Percentiles rank a stretch among this genome's conserved stretches.
Evolutionary conservation across 2,888 invertebrate species (phyloP).

Genomic region (Orthosia incerta): DNA sequence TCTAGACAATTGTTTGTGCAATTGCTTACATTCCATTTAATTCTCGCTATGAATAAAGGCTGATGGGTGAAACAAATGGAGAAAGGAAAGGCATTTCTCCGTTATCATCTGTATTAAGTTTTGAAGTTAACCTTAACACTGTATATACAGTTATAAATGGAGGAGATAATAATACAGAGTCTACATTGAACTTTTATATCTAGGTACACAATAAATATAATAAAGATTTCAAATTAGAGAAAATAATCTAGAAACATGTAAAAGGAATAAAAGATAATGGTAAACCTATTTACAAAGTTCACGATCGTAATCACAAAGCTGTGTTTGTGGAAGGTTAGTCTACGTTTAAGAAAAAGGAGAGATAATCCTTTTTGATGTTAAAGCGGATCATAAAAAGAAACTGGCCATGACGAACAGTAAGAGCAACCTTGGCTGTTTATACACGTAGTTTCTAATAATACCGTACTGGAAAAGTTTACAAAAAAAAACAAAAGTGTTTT

Average conservation of each 20-base stretch:
- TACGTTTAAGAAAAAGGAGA: slow-evolving; percentile 23
- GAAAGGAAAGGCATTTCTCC: slow-evolving; percentile 19
- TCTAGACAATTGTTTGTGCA: slow-evolving; percentile 35
- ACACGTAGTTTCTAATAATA: slow-evolving; percentile 24
- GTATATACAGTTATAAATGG: neutral
- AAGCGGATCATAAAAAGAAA: slow-evolving; percentile 53
- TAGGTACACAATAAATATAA: neutral
- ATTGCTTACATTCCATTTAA: slow-evolving; percentile 48
- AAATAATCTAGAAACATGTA: slow-evolving; percentile 6
- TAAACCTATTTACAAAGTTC: slow-evolving; percentile 9
- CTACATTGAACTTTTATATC: neutral
- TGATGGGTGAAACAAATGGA: slow-evolving; percentile 34
- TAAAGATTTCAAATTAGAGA: neutral
- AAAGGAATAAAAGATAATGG: slow-evolving; percentile 26
- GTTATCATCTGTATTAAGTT: slow-evolving; percentile 30
- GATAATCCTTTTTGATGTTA: slow-evolving; percentile 53
- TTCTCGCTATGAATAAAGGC: slow-evolving; percentile 32
- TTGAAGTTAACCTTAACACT: neutral
- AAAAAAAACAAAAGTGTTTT: slow-evolving; percentile 7
- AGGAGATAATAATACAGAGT: neutral
- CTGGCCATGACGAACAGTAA: slow-evolving; percentile 30
- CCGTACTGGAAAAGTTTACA: neutral
- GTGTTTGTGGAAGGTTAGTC: slow-evolving; percentile 14
- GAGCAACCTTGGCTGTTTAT: slow-evolving; percentile 8
- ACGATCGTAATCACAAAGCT: slow-evolving; percentile 27